Evolutionary conservation across 2,797 vertebrate genomes (phyloP).

Genomic region (Hapalemur alaotrensis): DNA sequence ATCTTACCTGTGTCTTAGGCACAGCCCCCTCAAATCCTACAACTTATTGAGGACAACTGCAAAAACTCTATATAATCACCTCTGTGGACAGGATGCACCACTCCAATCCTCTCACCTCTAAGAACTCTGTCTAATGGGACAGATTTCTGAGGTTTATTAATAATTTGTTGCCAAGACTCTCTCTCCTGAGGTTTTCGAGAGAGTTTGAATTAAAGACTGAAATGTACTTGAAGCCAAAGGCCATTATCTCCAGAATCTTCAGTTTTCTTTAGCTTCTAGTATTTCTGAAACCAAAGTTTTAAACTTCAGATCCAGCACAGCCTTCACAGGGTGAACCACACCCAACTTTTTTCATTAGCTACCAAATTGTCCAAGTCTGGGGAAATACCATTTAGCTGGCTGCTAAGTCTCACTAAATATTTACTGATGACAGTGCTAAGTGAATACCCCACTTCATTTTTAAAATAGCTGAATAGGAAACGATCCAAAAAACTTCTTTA

Average conservation of each 20-base stretch:
- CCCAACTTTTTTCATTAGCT: not conserved
- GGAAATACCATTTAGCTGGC: constrained; percentile 23
- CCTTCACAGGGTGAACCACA: constrained; percentile 28
- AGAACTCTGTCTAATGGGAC: not conserved
- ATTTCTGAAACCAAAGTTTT: constrained; percentile 51
- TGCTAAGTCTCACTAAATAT: constrained; percentile 1
- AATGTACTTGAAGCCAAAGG: constrained; percentile 39
- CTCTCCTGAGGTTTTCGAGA: constrained; percentile 29
- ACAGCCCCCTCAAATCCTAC: not conserved
- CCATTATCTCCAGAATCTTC: constrained; percentile 12
- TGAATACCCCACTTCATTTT: not conserved
- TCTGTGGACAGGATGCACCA: not conserved
- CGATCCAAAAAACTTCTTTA: constrained; percentile 37
- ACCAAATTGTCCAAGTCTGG: not conserved
- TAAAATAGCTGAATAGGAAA: constrained; percentile 35
- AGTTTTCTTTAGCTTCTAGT: constrained; percentile 17
- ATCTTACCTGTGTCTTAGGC: not conserved
- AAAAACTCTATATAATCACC: not conserved
- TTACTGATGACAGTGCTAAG: not conserved
- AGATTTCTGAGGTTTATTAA: not conserved
- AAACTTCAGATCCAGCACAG: constrained; percentile 23
- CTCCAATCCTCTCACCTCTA: not conserved
- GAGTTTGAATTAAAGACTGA: constrained; percentile 3
- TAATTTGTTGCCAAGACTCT: constrained; percentile 23
- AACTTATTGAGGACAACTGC: not conserved